Conservation (phyloP, 2,113 vertebrate genomes). For the Dascyllus trimaculatus region DNA sequence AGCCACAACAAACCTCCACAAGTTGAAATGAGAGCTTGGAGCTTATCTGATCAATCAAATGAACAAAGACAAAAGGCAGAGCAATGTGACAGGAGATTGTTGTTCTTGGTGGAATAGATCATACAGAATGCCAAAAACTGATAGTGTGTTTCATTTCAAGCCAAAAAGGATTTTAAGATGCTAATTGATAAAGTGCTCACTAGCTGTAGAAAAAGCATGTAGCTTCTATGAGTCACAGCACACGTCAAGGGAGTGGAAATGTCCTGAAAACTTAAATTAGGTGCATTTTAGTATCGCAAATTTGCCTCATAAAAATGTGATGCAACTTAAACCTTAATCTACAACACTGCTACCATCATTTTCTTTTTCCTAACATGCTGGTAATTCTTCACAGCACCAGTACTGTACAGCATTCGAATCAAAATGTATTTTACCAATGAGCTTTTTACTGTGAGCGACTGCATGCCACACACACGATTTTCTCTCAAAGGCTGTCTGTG, state of each 20-base stretch:
- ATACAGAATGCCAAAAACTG: constrained; percentile 13
- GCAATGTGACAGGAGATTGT: constrained; percentile 12
- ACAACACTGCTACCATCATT: background rate
- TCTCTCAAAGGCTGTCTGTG: background rate
- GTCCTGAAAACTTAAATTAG: background rate
- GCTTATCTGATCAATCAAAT: constrained; percentile 78
- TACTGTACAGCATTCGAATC: no score
- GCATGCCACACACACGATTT: no score
- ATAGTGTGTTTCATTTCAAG: constrained; percentile 19
- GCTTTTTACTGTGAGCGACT: no score
- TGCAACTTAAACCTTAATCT: background rate
- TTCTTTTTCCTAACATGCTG: background rate
- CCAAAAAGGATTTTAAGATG: constrained; percentile 59
- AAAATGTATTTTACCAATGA: no score
- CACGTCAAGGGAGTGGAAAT: background rate
- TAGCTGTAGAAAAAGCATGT: background rate
- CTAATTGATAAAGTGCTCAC: constrained; percentile 2
- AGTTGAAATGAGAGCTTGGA: constrained; percentile 57
- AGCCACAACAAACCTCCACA: constrained; percentile 67
- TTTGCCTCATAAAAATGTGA: background rate
- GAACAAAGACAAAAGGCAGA: constrained; percentile 73
- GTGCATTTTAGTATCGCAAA: no score
- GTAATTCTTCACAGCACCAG: no score
- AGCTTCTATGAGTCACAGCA: background rate
- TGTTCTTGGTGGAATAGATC: constrained; percentile 32